Evolutionary conservation across 2,888 invertebrate species (phyloP), one percentile per base, ranked within the genome.

Genomic region (Leptogaster cylindrica): DNA sequence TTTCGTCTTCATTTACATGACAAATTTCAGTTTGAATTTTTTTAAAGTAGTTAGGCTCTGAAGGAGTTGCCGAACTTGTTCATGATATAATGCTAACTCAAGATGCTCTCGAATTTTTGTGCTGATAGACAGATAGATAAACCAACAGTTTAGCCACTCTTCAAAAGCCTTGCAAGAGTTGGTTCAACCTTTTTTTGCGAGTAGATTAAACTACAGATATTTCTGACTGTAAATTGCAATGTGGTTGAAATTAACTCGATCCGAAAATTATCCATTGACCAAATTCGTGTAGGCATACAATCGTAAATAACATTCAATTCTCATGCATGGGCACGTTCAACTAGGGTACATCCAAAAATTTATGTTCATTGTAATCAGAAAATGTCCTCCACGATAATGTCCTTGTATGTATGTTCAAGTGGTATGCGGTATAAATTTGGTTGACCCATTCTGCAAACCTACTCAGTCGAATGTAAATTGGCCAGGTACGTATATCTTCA

Each of bases 321-420:
- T 55, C 55, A 55, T 55, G 55, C 55, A 55, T 55, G 55, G 31
- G 55, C 55, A 55, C 55, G 55, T 55, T 39, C 55, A 16, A 55
- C 33, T 55, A 23, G 39, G 39, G 55, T 55, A 36, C 39, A 55
- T 55, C 55, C 55, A 55, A 55, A 33, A 55, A 55, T 55, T 55
- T 55, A 55, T 55, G 55, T n/a, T 55, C 55, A n/a, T 20, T 23
- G 23, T 18, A 55, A 55, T 55, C 55, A 55, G 23, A 23, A 55
- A 52, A 55, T 55, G 55, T 55, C 55, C 36, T 55, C 23, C 23
- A 23, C 55, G 36, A 33, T 55, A 55, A 55, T 55, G 39, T 55
- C 31, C 55, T 23, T 16, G 31, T 16, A 52, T 10, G 18, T 52
- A 31, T 28, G 16, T 10, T 5, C 28, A 39, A 39, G 39, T 39